These are phyloP conservation scores for Holcopasites calliopsidis DNA, from an alignment of 1,140 invertebrate genomes.

Conservation along the genomic window DNA sequence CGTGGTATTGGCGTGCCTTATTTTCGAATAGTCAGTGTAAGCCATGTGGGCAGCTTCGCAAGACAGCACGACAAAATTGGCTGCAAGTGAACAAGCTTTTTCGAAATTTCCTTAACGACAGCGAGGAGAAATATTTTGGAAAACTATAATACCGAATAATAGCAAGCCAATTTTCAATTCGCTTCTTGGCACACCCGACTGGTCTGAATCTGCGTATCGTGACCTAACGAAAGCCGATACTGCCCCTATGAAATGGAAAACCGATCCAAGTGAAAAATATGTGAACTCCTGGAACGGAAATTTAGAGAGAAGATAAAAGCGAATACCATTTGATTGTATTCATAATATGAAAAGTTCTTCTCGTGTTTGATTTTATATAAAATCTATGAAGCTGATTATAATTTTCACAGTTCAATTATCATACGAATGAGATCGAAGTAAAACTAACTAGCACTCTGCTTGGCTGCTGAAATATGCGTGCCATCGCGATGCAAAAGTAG, in stretches of 20 bases:
- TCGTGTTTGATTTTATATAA: too few species aligned
- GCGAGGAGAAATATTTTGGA: not conserved
- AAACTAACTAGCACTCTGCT: conserved; percentile 19
- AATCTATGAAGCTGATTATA: too few species aligned
- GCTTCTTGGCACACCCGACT: conserved; percentile 16
- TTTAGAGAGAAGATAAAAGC: not conserved
- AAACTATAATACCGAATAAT: conserved; percentile 26
- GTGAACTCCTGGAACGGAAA: conserved; percentile 48
- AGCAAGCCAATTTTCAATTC: conserved; percentile 45
- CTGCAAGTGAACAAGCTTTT: not conserved
- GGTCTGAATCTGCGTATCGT: not conserved
- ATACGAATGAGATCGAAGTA: too few species aligned
- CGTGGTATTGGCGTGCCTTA: too few species aligned
- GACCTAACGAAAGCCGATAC: conserved; percentile 45
- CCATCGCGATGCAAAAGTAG: conserved; percentile 36
- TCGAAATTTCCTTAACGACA: not conserved
- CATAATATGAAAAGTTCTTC: too few species aligned
- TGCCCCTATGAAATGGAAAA: conserved; percentile 52
- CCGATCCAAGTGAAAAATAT: conserved; percentile 48
- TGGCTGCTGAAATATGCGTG: conserved; percentile 34
- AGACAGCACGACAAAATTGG: conserved; percentile 3
- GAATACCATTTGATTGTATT: not conserved
- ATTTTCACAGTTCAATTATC: too few species aligned
- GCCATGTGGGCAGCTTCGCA: not conserved
- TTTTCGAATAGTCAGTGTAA: not conserved